These are phyloP conservation scores for Ypsolopha sequella DNA, from an alignment of 2,888 invertebrate species.

Conservation along the genomic window DNA sequence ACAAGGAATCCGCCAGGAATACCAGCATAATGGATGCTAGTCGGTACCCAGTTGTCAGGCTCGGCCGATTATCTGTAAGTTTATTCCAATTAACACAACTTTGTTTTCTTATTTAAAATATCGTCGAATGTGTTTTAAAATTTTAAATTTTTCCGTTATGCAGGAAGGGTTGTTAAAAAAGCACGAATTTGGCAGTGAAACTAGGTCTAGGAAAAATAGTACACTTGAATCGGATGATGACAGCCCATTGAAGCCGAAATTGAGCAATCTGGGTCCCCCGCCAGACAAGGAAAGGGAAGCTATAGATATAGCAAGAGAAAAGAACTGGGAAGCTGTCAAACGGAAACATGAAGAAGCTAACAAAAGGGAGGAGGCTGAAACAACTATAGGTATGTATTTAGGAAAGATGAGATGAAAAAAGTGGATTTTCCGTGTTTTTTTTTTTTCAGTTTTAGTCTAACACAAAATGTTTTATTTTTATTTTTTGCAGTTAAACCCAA, in stretches of 20 bases:
- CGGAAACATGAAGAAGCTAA: slow-evolving; percentile 68
- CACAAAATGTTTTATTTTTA: not conserved
- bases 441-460: not conserved
- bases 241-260: slow-evolving; percentile 51
- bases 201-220: slow-evolving; percentile 52
- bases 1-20: slow-evolving; percentile 41
- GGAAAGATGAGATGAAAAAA: not conserved
- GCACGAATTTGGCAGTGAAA: slow-evolving; percentile 45
- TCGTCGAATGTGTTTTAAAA: slow-evolving; percentile 3
- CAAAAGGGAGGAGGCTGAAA: slow-evolving; percentile 58
- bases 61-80: slow-evolving; percentile 62
- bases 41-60: slow-evolving; percentile 61
- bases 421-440: not conserved
- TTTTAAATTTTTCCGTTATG: slow-evolving; percentile 3
- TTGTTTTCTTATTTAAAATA: not conserved
- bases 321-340: slow-evolving; percentile 68
- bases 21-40: slow-evolving; percentile 29
- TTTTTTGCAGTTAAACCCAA: slow-evolving; percentile 77
- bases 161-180: slow-evolving; percentile 62
- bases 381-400: slow-evolving; percentile 46
- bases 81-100: not conserved
- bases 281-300: slow-evolving; percentile 64
- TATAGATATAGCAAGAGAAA: slow-evolving; percentile 65
- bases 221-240: slow-evolving; percentile 60
- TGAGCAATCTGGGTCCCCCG: slow-evolving; percentile 30